Conservation (phyloP, 2,888 invertebrate genomes). For the Epirrhoe alternata region DNA sequence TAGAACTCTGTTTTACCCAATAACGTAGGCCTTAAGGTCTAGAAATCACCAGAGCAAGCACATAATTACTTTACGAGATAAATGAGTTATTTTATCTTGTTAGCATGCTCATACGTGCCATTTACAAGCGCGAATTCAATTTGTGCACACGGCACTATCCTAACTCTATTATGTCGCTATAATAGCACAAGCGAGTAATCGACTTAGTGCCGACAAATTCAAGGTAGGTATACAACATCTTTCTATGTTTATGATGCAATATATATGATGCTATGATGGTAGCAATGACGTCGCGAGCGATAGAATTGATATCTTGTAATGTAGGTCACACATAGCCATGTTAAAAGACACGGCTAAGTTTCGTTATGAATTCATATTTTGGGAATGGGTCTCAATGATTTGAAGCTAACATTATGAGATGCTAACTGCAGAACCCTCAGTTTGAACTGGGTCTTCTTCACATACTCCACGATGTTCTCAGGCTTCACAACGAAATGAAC, state of each 20-base stretch:
- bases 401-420: too few species aligned
- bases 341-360: too few species aligned
- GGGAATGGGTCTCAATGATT: too few species aligned
- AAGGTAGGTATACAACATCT: neutral
- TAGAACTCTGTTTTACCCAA: too few species aligned
- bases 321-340: too few species aligned
- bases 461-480: too few species aligned
- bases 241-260: neutral
- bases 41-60: neutral
- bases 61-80: neutral
- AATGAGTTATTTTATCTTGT: neutral
- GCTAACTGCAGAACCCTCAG: too few species aligned
- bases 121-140: slow-evolving; percentile 15
- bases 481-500: too few species aligned
- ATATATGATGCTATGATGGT: neutral
- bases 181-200: slow-evolving; percentile 15
- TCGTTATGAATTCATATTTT: too few species aligned
- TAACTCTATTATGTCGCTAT: slow-evolving; percentile 23
- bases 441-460: too few species aligned
- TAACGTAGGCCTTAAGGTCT: too few species aligned
- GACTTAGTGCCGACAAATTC: slow-evolving; percentile 13
- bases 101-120: neutral
- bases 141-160: neutral
- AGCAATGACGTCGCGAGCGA: neutral
- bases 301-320: too few species aligned